Evolutionary conservation across 1,140 invertebrate species (phyloP).

Genomic region (Macrosteles quadrilineatus): DNA sequence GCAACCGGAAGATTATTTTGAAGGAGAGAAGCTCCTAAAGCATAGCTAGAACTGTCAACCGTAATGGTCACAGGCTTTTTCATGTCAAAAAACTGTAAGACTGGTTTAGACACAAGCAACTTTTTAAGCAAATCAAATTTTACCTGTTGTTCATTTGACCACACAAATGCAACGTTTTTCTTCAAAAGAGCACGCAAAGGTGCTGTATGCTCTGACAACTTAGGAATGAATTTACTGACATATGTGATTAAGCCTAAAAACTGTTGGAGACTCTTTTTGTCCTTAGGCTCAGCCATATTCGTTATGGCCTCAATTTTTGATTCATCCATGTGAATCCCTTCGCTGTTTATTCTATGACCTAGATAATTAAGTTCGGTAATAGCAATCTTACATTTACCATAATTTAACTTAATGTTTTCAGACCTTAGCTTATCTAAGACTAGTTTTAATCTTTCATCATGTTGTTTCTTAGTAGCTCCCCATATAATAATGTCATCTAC

Average conservation of each 20-base stretch:
- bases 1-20: neutral
- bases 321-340: slow-evolving; percentile 44
- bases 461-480: slow-evolving; percentile 28
- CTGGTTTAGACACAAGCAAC: neutral
- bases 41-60: neutral
- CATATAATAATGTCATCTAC: slow-evolving; percentile 47
- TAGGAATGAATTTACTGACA: neutral
- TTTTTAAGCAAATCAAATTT: neutral
- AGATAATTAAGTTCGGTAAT: slow-evolving; percentile 44
- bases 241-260: neutral
- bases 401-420: slow-evolving; percentile 32
- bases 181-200: neutral
- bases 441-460: slow-evolving; percentile 41
- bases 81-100: neutral
- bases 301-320: slow-evolving; percentile 47
- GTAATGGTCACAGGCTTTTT: neutral
- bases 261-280: neutral
- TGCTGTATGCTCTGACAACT: neutral
- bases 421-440: slow-evolving; percentile 36
- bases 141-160: slow-evolving; percentile 2
- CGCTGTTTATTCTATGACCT: slow-evolving; percentile 46
- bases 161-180: neutral
- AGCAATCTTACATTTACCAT: slow-evolving; percentile 42
- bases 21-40: neutral
- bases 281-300: slow-evolving; percentile 36